Evolutionary conservation across 1,140 invertebrate genomes (phyloP).

Genomic region (Hydropsyche tenuis): DNA sequence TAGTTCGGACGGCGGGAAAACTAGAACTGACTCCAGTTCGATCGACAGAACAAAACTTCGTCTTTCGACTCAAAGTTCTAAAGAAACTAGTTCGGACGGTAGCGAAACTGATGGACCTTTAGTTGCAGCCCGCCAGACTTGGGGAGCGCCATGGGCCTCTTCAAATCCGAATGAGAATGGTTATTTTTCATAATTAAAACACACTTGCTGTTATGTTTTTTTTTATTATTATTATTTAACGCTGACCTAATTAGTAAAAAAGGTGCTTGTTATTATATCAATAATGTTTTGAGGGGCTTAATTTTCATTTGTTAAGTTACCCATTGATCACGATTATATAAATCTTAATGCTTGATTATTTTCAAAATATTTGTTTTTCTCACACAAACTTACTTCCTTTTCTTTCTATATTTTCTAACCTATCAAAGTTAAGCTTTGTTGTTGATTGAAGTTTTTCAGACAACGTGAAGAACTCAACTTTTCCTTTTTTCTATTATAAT

Average conservation of each 20-base stretch:
- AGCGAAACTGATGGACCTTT: slow-evolving; percentile 49
- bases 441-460: too few species aligned
- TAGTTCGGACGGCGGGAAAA: slow-evolving; percentile 36
- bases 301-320: too few species aligned
- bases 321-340: too few species aligned
- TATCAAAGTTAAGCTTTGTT: too few species aligned
- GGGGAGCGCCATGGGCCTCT: slow-evolving; percentile 62
- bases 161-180: slow-evolving; percentile 50
- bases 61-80: slow-evolving; percentile 44
- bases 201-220: slow-evolving; percentile 8
- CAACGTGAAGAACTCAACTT: too few species aligned
- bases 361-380: too few species aligned
- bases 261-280: background rate
- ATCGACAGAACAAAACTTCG: slow-evolving; percentile 36
- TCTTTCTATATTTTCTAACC: too few species aligned
- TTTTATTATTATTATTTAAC: background rate
- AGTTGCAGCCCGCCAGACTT: slow-evolving; percentile 57
- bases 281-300: background rate
- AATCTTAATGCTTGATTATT: too few species aligned
- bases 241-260: background rate
- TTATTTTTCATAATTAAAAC: background rate
- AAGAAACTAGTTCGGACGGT: slow-evolving; percentile 47
- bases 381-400: too few species aligned
- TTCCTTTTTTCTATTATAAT: too few species aligned
- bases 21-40: background rate